Evolutionary conservation across 2,113 vertebrate species (phyloP).

Genomic region (Oceanites oceanicus): DNA sequence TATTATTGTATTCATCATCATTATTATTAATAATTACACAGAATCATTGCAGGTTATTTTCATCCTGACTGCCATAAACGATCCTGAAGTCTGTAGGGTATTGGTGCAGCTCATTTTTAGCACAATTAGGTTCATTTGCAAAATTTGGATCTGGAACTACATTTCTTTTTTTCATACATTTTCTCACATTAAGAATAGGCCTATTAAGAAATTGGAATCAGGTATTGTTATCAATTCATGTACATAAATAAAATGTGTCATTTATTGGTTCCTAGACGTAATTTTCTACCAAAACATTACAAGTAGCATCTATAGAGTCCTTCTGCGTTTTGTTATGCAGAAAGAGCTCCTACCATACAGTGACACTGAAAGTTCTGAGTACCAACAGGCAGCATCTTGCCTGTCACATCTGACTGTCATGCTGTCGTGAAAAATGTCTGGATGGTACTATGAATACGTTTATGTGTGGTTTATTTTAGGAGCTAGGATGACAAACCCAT

Average conservation of each 20-base stretch:
- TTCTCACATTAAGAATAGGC: neutral
- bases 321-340: neutral
- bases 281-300: neutral
- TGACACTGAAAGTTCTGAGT: neutral
- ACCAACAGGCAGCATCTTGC: neutral
- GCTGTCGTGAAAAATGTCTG: constrained; percentile 1
- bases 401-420: constrained; percentile 42
- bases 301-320: neutral
- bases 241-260: neutral
- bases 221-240: neutral
- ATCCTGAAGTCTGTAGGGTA: neutral
- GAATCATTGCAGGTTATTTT: neutral
- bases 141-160: neutral
- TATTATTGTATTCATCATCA: neutral
- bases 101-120: neutral
- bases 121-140: neutral
- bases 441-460: neutral
- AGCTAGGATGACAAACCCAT: neutral
- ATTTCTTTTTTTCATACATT: neutral
- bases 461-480: constrained; percentile 10
- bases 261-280: neutral
- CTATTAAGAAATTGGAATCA: neutral
- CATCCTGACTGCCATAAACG: neutral
- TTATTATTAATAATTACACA: neutral
- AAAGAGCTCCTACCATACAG: neutral